A percentile compares a stretch with the other conserved stretches of the same genome.
Evolutionary conservation across 2,888 invertebrate species (phyloP).

Genomic region (Dendrolimus pini): DNA sequence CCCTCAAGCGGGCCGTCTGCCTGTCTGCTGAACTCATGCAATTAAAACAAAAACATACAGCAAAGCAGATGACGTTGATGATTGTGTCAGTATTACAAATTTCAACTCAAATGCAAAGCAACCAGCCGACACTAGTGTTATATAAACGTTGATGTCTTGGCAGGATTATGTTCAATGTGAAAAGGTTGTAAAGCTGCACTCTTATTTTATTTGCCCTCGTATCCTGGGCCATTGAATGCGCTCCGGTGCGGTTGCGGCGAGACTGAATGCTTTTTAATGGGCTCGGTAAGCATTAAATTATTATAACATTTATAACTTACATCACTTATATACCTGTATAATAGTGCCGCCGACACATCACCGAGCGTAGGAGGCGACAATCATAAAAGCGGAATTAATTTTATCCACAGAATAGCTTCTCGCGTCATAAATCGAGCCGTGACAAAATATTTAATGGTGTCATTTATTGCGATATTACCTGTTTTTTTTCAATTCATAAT

Average conservation of each 20-base stretch:
- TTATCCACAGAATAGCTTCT: constrained; percentile 33
- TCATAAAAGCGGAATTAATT: constrained; percentile 44
- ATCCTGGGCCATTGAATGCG: constrained; percentile 32
- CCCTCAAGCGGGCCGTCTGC: no score
- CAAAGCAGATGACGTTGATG: no score
- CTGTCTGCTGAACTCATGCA: no score
- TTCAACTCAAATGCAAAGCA: no score
- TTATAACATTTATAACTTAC: constrained; percentile 21
- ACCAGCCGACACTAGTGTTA: no score
- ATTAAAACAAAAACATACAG: no score
- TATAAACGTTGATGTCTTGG: constrained; percentile 2
- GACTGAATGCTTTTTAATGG: constrained; percentile 65
- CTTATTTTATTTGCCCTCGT: constrained; percentile 34
- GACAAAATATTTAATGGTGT: constrained; percentile 52
- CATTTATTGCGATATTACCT: constrained; percentile 39
- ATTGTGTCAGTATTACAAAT: no score
- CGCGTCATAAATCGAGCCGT: constrained; percentile 32
- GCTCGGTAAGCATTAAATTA: constrained; percentile 42
- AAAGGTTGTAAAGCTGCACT: constrained; percentile 15
- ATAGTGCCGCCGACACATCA: constrained; percentile 8
- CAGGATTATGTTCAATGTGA: constrained; percentile 28
- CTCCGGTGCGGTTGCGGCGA: constrained; percentile 34
- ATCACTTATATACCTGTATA: constrained; percentile 30
- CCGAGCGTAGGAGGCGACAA: constrained; percentile 32
- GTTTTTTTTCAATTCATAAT: constrained; percentile 20